Base-by-base conservation (phyloP, 2,797 vertebrate genomes). In the Microcaecilia unicolor region DNA sequence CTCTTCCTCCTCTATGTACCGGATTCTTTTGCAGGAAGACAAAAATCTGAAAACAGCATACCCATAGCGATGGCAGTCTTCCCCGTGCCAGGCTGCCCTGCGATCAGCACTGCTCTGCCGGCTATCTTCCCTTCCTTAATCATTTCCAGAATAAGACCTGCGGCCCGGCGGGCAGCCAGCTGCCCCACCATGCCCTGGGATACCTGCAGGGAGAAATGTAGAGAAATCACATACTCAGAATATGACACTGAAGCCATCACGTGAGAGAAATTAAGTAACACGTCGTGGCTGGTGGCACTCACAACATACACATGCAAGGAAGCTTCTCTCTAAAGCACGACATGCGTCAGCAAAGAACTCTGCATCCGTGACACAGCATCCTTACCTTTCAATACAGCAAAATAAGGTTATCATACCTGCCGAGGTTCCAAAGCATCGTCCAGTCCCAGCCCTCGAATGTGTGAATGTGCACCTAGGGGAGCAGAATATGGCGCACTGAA, bases 151-250 rank as follows among this genome's bases (percentile, higher is more conserved):
- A 96, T 87, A 54, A 96, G 74, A 1, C 92, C 92, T 0, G 92
- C 92, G 2, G 92, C 92, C 15, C 92, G 79, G n/a, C 92, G 85
- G n/a, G 91, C 86, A 2, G 88, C 90, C 67, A 96, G 67, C 73
- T 96, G 92, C 4, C 92, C 92, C 7, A 96, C 92, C 90, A 96
- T 88, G 14, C 92, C 92, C 68, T 95, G 88, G n/a, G 92, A 95
- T 30, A 92, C 92, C 92, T 95, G 56, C 1, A 34, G 14, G 24
- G 14, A 23, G 10, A 47, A 15, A n/a, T n/a, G n/a, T n/a, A n/a
- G n/a, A n/a, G n/a, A n/a, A n/a, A n/a, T n/a, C n/a, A n/a, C n/a
- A n/a, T n/a, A n/a, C n/a, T n/a, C n/a, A n/a, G n/a, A n/a, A n/a
- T n/a, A n/a, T n/a, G n/a, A n/a, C n/a, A n/a, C n/a, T n/a, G n/a